Evolutionary conservation across 2,797 vertebrate genomes (phyloP), one percentile per base, ranked within the genome.

Genomic region (Cynopterus sphinx): DNA sequence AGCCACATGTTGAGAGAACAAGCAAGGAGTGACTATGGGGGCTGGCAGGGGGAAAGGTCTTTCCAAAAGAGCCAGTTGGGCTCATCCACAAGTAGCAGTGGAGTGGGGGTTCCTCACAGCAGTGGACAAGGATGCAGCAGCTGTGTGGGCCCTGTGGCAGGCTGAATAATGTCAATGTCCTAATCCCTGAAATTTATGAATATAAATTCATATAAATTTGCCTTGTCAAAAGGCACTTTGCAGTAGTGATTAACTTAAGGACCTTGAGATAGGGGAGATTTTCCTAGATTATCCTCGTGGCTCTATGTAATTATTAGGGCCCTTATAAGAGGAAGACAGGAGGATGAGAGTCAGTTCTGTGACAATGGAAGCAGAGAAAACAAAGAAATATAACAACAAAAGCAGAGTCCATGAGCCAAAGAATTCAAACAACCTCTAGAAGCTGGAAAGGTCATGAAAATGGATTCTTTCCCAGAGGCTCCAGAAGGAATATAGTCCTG

Each of bases 51-150:
- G 46, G 10, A 43, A 0, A 39, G 43, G 16, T 36, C 24, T 81
- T 85, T 51, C 28, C 16, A 24, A 73, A 57, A 31, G 33, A 86
- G 59, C 5, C 5, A 9, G 4, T 3, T 6, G 67, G 73, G 26
- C 28, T 81, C 9, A 24, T 4, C 22, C 9, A n/a, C 57, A 5
- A 11, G 46, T 9, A 26, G 49, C 55, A 57, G 55, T 21, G 13
- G 41, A 1, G 1, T 1, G 5, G 0, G 3, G 17, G 11, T 9
- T 4, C 26, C 43, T 86, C 63, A 46, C 22, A 12, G 10, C 31
- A 7, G 11, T 31, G 31, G 8, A 31, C 28, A 73, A 59, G 12
- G 15, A 28, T 8, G 16, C 24, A 71, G 9, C n/a, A 31, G 24
- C 28, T 83, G 2, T 39, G 46, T 41, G 68, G 39, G 39, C 24